Base-by-base conservation (phyloP, 2,888 invertebrate genomes). In the Orthonevra nobilis region DNA sequence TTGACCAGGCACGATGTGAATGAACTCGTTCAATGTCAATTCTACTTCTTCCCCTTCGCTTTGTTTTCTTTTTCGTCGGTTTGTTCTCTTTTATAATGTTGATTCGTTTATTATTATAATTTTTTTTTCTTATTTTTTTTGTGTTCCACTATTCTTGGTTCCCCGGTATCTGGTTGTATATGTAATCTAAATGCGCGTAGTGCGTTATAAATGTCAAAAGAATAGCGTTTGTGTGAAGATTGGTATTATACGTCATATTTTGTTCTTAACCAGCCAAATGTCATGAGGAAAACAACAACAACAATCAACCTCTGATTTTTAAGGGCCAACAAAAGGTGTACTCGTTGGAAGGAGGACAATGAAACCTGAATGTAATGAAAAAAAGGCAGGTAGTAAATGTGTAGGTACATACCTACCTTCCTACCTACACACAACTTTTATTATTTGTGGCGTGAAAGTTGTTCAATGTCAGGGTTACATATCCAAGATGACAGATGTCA, bases 11-110 rank as follows among this genome's bases (percentile, higher is more conserved):
- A 83, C 82, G 85, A 85, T 85, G 88, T 87, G 88, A 89, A 88
- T 88, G 88, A 88, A 88, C 88, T 87, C 88, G 87, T 88, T 88
- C 88, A 88, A 88, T 88, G 89, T 88, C 88, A 88, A 86, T 83
- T 82, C 60, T n/a, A n/a, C n/a, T 70, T 81, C 66, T 70, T 74
- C 60, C 61, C 58, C 69, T 73, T 79, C 63, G 61, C 50, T 68
- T 17, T 15, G 32, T 32, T 3, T 19, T 64, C 32, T 17, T 48
- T 23, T 38, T 14, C 34, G 34, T 34, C 17, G 19, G 42, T 32
- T 32, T 50, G 50, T 68, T 46, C 36, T 58, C 58, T 69, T n/a
- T 60, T 50, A 50, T 56, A 40, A 20, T 61, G 40, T 70, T 38
- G 42, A 38, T 50, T 69, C 56, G 60, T 61, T 63, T 64, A 63